Evolutionary conservation across 2,888 invertebrate genomes (phyloP).

Genomic region (Heliconius charithonia): DNA sequence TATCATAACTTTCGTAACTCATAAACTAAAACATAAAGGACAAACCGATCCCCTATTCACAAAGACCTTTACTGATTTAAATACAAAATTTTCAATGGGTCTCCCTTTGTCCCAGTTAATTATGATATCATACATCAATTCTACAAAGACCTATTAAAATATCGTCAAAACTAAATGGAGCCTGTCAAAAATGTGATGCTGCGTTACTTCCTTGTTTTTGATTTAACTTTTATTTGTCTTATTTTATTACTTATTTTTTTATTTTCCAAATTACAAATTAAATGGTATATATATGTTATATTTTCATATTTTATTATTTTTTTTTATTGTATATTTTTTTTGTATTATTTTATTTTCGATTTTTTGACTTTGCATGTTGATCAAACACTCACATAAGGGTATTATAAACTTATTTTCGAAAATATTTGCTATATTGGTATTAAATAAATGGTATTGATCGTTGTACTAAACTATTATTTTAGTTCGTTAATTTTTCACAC

Average conservation of each 20-base stretch:
- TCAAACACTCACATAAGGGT: no score
- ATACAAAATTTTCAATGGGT: slow-evolving; percentile 43
- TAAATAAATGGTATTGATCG: no score
- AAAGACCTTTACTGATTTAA: slow-evolving; percentile 34
- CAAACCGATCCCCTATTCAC: slow-evolving; percentile 4
- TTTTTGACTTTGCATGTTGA: no score
- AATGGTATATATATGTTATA: no score
- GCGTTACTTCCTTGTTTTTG: not conserved
- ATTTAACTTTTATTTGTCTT: not conserved
- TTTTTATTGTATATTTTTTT: no score
- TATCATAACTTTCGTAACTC: not conserved
- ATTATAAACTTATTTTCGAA: no score
- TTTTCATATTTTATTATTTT: no score
- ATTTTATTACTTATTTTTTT: no score
- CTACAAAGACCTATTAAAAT: slow-evolving; percentile 62
- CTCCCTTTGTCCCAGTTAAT: slow-evolving; percentile 67
- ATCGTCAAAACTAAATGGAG: slow-evolving; percentile 59
- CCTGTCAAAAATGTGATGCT: slow-evolving; percentile 10
- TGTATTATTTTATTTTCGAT: not conserved
- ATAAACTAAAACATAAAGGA: slow-evolving; percentile 21
- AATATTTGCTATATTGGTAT: no score
- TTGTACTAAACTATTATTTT: no score
- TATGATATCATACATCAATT: slow-evolving; percentile 79
- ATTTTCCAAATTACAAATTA: no score
- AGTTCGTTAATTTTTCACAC: no score